Conservation (phyloP, 1,140 invertebrate genomes). For the Neodiprion fabricii region DNA sequence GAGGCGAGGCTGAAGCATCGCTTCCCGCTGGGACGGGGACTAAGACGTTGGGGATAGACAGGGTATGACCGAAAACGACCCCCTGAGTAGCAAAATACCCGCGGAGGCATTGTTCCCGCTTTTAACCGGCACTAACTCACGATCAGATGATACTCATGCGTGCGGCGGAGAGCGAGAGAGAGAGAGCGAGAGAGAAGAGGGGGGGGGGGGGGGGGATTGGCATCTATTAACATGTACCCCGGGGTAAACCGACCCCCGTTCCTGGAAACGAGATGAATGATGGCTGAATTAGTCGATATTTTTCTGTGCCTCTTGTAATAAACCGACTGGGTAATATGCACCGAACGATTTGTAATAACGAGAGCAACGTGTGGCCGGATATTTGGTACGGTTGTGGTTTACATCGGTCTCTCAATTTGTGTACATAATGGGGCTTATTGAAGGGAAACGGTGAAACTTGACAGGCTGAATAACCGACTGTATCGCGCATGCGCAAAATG, state of each 20-base stretch:
- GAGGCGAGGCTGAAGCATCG: background rate
- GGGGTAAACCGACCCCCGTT: constrained; percentile 16
- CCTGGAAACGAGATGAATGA: constrained; percentile 37
- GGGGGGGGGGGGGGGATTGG: too few species aligned
- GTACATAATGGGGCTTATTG: too few species aligned
- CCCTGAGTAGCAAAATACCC: constrained; percentile 10
- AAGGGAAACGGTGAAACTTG: too few species aligned
- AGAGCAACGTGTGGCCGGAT: background rate
- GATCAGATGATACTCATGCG: background rate
- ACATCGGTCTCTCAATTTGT: too few species aligned
- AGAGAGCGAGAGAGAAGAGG: too few species aligned
- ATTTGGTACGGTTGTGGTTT: too few species aligned
- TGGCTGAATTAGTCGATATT: constrained; percentile 35
- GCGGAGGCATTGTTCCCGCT: constrained; percentile 26
- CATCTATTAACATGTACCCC: constrained; percentile 7
- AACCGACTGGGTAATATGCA: background rate
- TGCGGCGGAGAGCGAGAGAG: background rate
- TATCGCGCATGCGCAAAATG: too few species aligned
- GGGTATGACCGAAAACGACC: constrained; percentile 4
- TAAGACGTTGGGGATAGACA: constrained; percentile 4
- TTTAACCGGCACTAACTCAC: constrained; percentile 34
- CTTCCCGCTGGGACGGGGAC: background rate
- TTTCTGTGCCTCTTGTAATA: background rate
- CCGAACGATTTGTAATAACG: background rate
- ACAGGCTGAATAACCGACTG: too few species aligned